A percentile compares a stretch with the other conserved stretches of the same genome.
Conservation (phyloP, 2,888 invertebrate species). For the Pilophorus perplexus region DNA sequence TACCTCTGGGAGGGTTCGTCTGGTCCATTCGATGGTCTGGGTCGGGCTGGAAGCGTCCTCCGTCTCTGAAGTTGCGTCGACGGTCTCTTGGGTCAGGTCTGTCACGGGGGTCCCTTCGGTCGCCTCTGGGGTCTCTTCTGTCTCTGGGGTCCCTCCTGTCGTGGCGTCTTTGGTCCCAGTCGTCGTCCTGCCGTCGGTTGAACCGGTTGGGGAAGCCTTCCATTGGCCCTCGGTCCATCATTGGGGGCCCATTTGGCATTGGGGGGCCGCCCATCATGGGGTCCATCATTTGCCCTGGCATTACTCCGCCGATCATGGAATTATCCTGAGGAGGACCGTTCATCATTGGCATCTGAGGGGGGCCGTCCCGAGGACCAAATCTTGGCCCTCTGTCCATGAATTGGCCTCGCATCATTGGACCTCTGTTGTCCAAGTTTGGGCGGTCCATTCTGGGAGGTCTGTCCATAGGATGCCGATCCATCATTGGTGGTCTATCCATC, state of each 20-base stretch:
- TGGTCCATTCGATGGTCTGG: too few relatives aligned
- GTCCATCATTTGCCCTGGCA: too few relatives aligned
- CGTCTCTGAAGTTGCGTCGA: neutral
- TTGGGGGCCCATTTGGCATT: constrained; percentile 20
- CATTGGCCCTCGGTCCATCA: constrained; percentile 17
- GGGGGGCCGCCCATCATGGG: constrained; percentile 11
- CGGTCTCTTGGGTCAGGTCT: neutral
- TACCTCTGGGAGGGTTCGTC: too few relatives aligned
- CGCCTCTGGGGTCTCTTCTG: constrained; percentile 12
- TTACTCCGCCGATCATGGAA: neutral
- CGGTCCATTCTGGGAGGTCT: constrained; percentile 5
- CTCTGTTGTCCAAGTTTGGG: constrained; percentile 2
- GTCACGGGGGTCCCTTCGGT: constrained; percentile 1
- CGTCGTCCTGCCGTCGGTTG: constrained; percentile 6
- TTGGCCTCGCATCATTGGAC: neutral
- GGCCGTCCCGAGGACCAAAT: neutral
- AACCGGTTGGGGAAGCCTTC: constrained; percentile 9
- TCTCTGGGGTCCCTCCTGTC: constrained; percentile 4
- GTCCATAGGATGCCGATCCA: constrained; percentile 7
- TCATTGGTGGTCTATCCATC: constrained; percentile 1
- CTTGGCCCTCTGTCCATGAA: neutral
- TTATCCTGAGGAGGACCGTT: constrained; percentile 12
- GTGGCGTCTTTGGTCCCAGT: neutral
- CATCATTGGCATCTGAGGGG: constrained; percentile 5
- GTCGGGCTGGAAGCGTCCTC: neutral